Percentiles rank a stretch among this genome's conserved stretches.
These are phyloP conservation scores for Lochmaea crataegi DNA, from an alignment of 2,888 invertebrate genomes.

Conservation along the genomic window DNA sequence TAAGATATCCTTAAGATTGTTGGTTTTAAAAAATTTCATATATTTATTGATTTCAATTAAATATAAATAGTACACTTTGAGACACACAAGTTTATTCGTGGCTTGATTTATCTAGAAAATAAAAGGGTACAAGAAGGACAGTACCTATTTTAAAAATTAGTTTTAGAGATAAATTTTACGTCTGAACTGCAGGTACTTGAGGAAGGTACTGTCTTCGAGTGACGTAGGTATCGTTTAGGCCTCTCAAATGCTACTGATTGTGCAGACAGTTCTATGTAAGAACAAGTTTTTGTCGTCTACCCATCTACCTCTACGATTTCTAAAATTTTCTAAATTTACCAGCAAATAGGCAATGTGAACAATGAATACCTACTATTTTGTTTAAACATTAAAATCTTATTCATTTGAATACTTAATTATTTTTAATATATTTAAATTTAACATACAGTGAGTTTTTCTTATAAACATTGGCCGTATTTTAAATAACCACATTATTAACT, in stretches of 20 bases:
- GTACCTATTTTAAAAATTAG: constrained; percentile 35
- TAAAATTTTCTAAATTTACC: constrained; percentile 21
- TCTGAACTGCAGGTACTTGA: constrained; percentile 49
- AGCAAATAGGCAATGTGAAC: constrained; percentile 9
- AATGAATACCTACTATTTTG: not conserved
- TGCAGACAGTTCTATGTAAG: constrained; percentile 48
- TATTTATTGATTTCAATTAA: too few species aligned
- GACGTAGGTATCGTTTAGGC: constrained; percentile 57
- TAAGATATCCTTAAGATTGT: too few species aligned
- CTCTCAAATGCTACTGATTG: constrained; percentile 61
- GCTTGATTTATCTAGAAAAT: not conserved
- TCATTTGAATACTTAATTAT: too few species aligned
- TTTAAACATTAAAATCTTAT: not conserved
- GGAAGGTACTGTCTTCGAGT: constrained; percentile 53
- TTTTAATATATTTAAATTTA: too few species aligned
- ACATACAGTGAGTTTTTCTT: too few species aligned
- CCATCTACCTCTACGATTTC: constrained; percentile 33
- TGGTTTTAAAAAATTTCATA: too few species aligned
- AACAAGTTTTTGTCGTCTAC: constrained; percentile 41
- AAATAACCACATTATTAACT: too few species aligned
- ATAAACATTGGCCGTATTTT: too few species aligned
- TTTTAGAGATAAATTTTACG: constrained; percentile 36
- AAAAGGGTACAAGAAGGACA: constrained; percentile 26
- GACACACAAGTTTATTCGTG: constrained; percentile 8
- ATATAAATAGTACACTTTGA: too few species aligned